Base-by-base conservation (phyloP, 2,888 invertebrate genomes). In the Melipona bicolor region DNA sequence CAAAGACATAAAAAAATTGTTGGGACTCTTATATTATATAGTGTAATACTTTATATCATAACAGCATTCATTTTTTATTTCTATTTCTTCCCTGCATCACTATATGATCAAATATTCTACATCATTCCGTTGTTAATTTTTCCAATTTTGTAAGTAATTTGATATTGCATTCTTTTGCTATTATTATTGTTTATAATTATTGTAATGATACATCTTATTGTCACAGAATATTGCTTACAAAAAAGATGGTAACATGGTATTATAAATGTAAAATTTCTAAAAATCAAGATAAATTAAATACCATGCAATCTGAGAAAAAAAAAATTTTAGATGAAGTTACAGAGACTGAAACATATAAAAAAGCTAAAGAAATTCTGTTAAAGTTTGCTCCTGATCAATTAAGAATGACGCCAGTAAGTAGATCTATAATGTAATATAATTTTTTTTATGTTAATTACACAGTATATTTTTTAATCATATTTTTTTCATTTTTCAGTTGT, bases 341-440 rank as follows among this genome's bases (percentile, higher is more conserved):
- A 97, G 99, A 99, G 93, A 99, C 97, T 59, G 99, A 99, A 95
- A 99, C 99, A 0, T 99, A 99, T 94, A 99, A 99, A 95, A 97
- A 96, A 73, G 98, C 98, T 9, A 98, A 97, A 94, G 97, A 97
- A 94, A 98, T 99, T 89, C 95, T 99, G 79, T 97, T 98, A 94
- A 98, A 97, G 94, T 98, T 97, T 95, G 98, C 97, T 83, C 97
- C 97, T 36, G 96, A 96, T 87, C 95, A 96, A 89, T 92, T 96
- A 27, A 59, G n/a, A n/a, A 59, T 59, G n/a, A 92, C 93, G 70
- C 92, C 93, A 13, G 94, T 94, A 87, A 90, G 90, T 90, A 72
- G 19, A 49, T 43, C 36, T 54, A 9, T n/a, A 15, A 59, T 59
- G n/a, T 59, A n/a, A n/a, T 43, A 43, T 9, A 43, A 11, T 43